Evolutionary conservation across 2,113 vertebrate species (phyloP), one percentile per base, ranked within the genome.

Genomic region (Nesogale talazaci): DNA sequence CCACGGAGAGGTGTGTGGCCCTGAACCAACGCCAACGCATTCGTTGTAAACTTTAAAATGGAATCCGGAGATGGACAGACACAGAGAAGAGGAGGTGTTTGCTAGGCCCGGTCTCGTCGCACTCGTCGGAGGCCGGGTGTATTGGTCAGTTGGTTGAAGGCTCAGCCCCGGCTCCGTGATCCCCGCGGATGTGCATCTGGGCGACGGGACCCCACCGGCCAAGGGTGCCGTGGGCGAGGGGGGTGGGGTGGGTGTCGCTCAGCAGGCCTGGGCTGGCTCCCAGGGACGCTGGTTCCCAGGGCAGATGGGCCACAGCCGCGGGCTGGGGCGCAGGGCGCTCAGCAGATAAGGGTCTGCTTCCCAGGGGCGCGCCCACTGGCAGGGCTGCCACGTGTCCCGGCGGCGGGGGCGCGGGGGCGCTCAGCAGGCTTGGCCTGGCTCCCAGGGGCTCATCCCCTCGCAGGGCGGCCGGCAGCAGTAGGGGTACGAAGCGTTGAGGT

Each of bases 401-500:
- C 6, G 23, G 57, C 63, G 3, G 59, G 29, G 17, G 36, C 12
- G 74, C 5, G 31, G 7, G 20, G 2, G 72, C 74, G 17, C 70
- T 97, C 95, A 96, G 92, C 94, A 88, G 91, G 84, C 92, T 78
- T 92, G 96, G 94, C 98, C 89, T 17, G 97, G 96, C 95, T 98
- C 98, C 56, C 98, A 97, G 2, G 99, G 98, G 7, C 99, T 99
- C 29, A 98, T 98, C 74, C 98, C 98, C 95, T 99, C 99, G 91
- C 97, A 98, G 83, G 99, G 98, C 57, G 99, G 97, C 84, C 98
- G 98, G 97, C 98, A 99, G 81, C 99, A 99, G 96, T 99, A 99
- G 0, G 99, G 99, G 96, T 99, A 99, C 79, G 99, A 98, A 84
- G 97, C 98, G 79, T 98, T 98, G 90, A 99, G 98, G 90, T 99